Evolutionary conservation across 2,797 vertebrate genomes (phyloP).

Genomic region (Platyrinchus mystaceus): DNA sequence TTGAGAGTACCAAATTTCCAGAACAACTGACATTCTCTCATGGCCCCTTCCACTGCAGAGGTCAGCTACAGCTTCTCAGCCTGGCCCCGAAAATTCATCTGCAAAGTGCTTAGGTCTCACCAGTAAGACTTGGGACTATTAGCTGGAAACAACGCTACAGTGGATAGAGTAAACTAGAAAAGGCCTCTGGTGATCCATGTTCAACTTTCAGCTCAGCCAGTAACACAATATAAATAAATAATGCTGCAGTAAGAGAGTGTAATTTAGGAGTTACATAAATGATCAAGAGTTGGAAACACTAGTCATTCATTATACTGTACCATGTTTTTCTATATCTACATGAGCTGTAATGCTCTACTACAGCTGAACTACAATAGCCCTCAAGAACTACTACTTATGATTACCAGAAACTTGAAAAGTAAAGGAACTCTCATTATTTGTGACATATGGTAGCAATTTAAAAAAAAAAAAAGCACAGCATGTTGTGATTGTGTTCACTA

Average conservation of each 20-base stretch:
- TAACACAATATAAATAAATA: neutral
- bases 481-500: neutral
- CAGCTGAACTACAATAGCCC: neutral
- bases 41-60: neutral
- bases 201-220: neutral
- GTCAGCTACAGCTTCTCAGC: neutral
- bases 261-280: neutral
- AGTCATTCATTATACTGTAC: neutral
- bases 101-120: neutral
- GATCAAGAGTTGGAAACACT: neutral
- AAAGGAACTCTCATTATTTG: neutral
- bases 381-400: neutral
- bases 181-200: neutral
- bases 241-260: neutral
- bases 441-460: fast-evolving
- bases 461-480: neutral
- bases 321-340: neutral
- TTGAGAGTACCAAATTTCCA: neutral
- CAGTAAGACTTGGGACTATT: fast-evolving
- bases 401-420: neutral
- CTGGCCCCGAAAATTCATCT: neutral
- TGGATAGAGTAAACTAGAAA: neutral
- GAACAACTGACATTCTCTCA: neutral
- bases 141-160: fast-evolving
- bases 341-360: neutral